Evolutionary conservation across 2,113 vertebrate species (phyloP).

Genomic region (Boulengeromyrus knoepffleri): DNA sequence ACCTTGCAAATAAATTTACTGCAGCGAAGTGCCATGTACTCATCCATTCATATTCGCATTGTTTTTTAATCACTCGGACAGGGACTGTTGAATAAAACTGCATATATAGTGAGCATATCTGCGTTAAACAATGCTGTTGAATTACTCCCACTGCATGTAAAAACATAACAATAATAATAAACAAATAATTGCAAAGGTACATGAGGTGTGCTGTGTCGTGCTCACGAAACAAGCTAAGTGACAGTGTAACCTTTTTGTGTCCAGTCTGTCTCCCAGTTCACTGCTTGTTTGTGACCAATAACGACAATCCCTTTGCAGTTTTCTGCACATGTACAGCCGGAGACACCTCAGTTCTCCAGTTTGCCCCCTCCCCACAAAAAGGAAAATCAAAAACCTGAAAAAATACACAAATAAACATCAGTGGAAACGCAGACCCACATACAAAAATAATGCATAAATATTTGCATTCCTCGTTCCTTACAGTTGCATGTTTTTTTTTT

Average conservation of each 20-base stretch:
- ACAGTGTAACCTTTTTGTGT: slow-evolving; percentile 72
- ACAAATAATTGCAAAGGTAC: background rate
- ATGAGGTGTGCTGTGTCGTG: background rate
- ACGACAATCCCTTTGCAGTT: slow-evolving; percentile 91
- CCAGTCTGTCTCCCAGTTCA: slow-evolving; percentile 69
- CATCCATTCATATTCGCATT: background rate
- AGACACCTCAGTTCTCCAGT: slow-evolving; percentile 64
- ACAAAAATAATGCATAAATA: background rate
- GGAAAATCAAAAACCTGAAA: background rate
- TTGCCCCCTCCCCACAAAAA: slow-evolving; percentile 26
- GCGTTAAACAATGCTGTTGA: slow-evolving; percentile 20
- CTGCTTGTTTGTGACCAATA: slow-evolving; percentile 86
- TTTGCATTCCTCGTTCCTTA: background rate
- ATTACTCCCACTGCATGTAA: slow-evolving; percentile 21
- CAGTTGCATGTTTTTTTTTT: slow-evolving; percentile 31
- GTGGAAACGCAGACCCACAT: background rate
- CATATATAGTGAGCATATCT: background rate
- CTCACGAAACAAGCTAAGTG: slow-evolving; percentile 31
- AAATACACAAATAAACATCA: background rate
- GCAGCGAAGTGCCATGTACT: background rate
- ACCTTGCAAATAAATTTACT: background rate
- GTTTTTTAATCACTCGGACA: background rate
- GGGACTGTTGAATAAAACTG: background rate
- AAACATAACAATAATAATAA: background rate
- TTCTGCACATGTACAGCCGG: slow-evolving; percentile 86